Percentiles rank a stretch among this genome's conserved stretches.
phyloP scores from a whole-genome alignment of 2,797 vertebrate genomes.

The Gephyroberyx darwinii region DNA sequence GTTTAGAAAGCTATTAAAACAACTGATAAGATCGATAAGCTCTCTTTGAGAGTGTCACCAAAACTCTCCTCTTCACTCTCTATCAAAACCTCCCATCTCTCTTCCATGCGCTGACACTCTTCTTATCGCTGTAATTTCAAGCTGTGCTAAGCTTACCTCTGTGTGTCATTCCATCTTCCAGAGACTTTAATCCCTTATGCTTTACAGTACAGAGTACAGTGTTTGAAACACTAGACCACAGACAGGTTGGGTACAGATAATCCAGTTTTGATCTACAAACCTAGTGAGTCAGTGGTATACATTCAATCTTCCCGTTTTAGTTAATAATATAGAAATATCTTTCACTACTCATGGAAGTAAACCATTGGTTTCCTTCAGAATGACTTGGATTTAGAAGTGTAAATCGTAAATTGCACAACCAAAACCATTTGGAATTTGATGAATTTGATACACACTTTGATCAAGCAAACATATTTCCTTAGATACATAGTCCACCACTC shows the following conservation, averaged over 20 bases:
- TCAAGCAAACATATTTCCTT: background rate
- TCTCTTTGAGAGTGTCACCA: conserved; percentile 8
- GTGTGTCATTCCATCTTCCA: conserved; percentile 12
- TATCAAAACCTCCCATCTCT: conserved; percentile 20
- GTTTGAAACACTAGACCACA: conserved; percentile 12
- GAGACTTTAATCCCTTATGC: background rate
- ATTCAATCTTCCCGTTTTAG: background rate
- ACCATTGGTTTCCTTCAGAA: no score
- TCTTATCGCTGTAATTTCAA: conserved; percentile 11
- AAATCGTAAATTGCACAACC: no score
- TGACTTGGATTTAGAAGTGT: background rate
- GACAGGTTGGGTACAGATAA: background rate
- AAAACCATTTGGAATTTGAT: background rate
- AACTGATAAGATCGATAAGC: conserved; percentile 30
- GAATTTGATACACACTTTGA: no score
- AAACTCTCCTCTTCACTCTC: background rate
- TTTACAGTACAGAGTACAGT: background rate
- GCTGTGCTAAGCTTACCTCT: background rate
- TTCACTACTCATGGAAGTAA: no score
- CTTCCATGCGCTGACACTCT: background rate
- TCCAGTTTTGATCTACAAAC: background rate
- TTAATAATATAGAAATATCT: no score
- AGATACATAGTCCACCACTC: background rate
- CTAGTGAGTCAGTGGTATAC: background rate
- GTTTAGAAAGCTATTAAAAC: conserved; percentile 20